These are phyloP conservation scores for Cottus gobio DNA, from an alignment of 2,113 vertebrate genomes.

Conservation along the genomic window DNA sequence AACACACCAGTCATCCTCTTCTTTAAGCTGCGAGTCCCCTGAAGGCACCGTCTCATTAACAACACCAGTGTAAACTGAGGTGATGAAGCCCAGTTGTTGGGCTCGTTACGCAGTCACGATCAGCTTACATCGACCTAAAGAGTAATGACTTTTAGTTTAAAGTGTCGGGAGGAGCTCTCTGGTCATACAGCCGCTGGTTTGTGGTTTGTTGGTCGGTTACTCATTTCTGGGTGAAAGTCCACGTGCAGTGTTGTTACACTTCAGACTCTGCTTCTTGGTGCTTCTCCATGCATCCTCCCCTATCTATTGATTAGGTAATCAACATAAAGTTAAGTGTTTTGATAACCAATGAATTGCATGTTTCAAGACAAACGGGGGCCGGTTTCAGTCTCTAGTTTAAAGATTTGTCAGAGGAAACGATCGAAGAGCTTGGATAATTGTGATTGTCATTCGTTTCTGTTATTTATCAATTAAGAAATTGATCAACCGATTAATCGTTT, in stretches of 20 bases:
- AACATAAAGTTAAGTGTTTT: neutral
- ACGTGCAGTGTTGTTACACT: neutral
- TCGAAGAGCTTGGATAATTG: neutral
- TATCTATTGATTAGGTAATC: neutral
- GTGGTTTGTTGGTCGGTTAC: neutral
- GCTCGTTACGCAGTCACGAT: neutral
- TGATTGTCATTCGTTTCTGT: neutral
- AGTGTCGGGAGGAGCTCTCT: neutral
- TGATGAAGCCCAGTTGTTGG: neutral
- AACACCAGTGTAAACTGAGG: neutral
- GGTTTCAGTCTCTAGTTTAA: neutral
- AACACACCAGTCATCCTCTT: neutral
- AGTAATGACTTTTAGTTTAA: neutral
- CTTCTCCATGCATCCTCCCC: no score
- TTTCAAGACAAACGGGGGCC: neutral
- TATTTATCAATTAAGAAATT: no score
- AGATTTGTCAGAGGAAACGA: neutral
- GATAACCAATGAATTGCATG: neutral
- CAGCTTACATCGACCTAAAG: neutral
- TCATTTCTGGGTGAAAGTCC: conserved; percentile 5
- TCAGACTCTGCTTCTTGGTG: neutral
- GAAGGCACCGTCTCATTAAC: neutral
- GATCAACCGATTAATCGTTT: neutral
- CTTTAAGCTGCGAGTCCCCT: neutral
- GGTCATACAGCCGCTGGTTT: neutral